Evolutionary conservation across 2,797 vertebrate species (phyloP).

Genomic region (Naso thynnoides): DNA sequence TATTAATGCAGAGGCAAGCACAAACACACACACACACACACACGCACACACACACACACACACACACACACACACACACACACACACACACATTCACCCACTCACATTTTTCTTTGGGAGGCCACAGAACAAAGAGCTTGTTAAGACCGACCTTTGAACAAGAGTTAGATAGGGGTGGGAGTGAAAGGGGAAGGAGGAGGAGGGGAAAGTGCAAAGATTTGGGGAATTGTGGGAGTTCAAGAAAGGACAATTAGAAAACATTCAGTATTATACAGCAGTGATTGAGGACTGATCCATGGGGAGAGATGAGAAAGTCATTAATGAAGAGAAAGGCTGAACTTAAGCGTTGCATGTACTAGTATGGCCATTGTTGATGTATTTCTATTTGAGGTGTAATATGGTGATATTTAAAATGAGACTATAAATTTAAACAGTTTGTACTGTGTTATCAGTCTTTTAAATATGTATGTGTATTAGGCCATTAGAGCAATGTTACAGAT

Average conservation of each 20-base stretch:
- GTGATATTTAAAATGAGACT: not conserved
- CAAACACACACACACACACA: slow-evolving; percentile 16
- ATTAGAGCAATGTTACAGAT: not conserved
- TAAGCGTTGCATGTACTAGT: not conserved
- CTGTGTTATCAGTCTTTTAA: not conserved
- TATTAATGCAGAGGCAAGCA: slow-evolving; percentile 49
- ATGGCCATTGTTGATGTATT: not conserved
- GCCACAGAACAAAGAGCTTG: slow-evolving; percentile 66
- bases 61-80: slow-evolving; percentile 26
- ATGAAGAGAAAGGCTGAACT: not conserved
- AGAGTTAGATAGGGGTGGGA: slow-evolving; percentile 29
- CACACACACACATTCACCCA: slow-evolving; percentile 17
- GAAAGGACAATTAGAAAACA: not conserved
- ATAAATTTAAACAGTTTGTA: not conserved
- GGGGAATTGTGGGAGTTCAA: not conserved
- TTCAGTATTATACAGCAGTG: not conserved
- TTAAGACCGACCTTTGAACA: slow-evolving; percentile 74
- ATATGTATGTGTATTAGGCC: not conserved
- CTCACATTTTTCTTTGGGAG: slow-evolving; percentile 26
- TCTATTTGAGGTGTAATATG: not conserved
- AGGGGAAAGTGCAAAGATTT: not conserved
- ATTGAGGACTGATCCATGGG: slow-evolving; percentile 6
- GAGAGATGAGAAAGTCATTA: not conserved
- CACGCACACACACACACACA: slow-evolving; percentile 27
- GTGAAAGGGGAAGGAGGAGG: slow-evolving; percentile 6